Base-by-base conservation (phyloP, 1,140 invertebrate genomes). In the Drusus annulatus region DNA sequence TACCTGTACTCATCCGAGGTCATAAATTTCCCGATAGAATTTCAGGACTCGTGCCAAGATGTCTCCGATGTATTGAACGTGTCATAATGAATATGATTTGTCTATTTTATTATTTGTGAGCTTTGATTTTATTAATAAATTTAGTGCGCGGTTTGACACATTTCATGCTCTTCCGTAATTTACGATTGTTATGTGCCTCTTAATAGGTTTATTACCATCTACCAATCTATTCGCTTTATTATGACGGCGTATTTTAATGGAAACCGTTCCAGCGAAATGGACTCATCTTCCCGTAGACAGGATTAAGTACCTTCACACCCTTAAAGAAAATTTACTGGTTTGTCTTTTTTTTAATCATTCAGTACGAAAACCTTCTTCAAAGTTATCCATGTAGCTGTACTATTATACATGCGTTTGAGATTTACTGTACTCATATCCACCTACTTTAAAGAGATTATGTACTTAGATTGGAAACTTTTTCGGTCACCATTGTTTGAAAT, bases 111-210 rank as follows among this genome's bases (percentile, higher is more conserved):
- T 65, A 65, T 65, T 63, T 65, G 25, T 65, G 8, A n/a, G 62
- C 28, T 65, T 65, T 71, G 68, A 71, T 71, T 45, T 45, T 50
- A 71, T 71, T 71, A 71, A 71, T 23, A 71, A 51, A 50, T 71
- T 71, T 71, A 71, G n/a, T 51, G 68, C 19, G 31, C 68, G 31
- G 68, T 50, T 50, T 50, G 31, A 45, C 36, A 45, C 36, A 36
- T 15, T 21, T 17, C 17, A 50, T 19, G 36, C 45, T 36, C 23
- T 45, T n/a, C 17, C n/a, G n/a, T 71, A 50, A 71, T 71, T 71
- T 71, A 71, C 31, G 68, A 71, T 65, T 71, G 68, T 51, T 51
- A 1, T 21, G 23, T 17, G 25, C 62, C 21, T 2, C n/a, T 71
- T 45, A 50, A 71, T 51, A 17, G 36, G 68, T 71, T 71, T 45